Base-by-base conservation (phyloP, 2,888 invertebrate genomes). In the Pammene aurita region DNA sequence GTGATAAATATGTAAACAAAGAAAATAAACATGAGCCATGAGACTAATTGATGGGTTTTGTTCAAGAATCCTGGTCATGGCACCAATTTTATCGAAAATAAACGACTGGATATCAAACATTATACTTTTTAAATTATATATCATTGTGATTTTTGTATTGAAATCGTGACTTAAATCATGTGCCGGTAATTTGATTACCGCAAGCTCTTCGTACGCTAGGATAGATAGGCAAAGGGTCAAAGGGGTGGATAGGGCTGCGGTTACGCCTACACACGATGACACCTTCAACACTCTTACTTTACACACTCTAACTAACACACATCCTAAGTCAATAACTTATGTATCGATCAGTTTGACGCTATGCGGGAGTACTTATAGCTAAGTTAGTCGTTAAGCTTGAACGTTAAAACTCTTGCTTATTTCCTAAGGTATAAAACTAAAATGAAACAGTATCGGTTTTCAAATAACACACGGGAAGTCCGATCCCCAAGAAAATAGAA, bases 201-300 rank as follows among this genome's bases (percentile, higher is more conserved):
- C 41, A 34, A 46, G 54, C 69, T 60, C 60, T 44, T 69, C 63
- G 44, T 68, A 50, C 48, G 70, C 72, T 63, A 64, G 63, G 55
- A 58, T 69, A 66, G 60, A 69, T 38, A 52, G 66, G 50, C 42
- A 71, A 65, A 55, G 66, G 65, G 70, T 71, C 71, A 54, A 64
- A 71, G 71, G 73, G 73, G 72, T 60, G 70, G 74, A 66, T 70
- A 77, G 74, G 74, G 67, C 71, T 78, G 80, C 71, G 81, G 83
- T 79, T 71, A 78, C 82, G 77, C 84, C 83, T 80, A 85, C 85
- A 82, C 80, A 75, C 75, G 75, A 79, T 79, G 80, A 79, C 78
- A 84, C 73, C 73, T 72, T 52, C 71, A 44, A 55, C n/a, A 55
- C 63, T 54, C 18, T 38, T 35, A 56, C 66, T 67, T n/a, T 63